Evolutionary conservation across 2,797 vertebrate species (phyloP), one percentile per base, ranked within the genome.

Genomic region (Carapus acus): DNA sequence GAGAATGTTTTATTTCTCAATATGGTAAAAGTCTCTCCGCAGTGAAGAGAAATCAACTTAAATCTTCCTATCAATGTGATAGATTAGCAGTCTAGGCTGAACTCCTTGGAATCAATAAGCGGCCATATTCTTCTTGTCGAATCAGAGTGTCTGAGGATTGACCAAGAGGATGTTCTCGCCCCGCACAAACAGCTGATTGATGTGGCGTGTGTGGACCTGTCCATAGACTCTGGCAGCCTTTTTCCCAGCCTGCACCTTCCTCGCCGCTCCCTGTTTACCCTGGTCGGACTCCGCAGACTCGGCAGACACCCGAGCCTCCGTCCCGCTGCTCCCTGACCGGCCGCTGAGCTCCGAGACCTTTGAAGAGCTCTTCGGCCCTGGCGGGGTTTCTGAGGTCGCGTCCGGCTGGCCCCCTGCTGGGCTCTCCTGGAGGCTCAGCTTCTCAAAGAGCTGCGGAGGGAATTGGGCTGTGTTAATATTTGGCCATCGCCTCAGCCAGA

Each of bases 111-210:
- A 75, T 66, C 58, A 21, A 21, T 36, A 15, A 15, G 14, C n/a
- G n/a, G 14, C n/a, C n/a, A n/a, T n/a, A n/a, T n/a, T n/a, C n/a
- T n/a, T n/a, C n/a, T n/a, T n/a, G n/a, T n/a, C n/a, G n/a, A n/a
- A n/a, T 82, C 74, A 84, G 86, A 90, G 90, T 4, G 91, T 87
- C 57, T 90, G 88, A n/a, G 93, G 86, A 70, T 95, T 93, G 8
- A 99, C 90, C 64, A 99, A 88, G 68, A 98, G 73, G 21, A 99
- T 82, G 37, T 91, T 98, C 81, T 99, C 96, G 0, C 96, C 96
- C 17, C 96, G 87, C 74, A 99, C 93, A 62, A 99, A 98, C 27
- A 99, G 91, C 84, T 98, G 96, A 78, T 93, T 96, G 56, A 99
- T 88, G 71, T 99, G 96, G 3, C 96, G 90, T 1, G 83, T 93